A percentile compares a stretch with the other conserved stretches of the same genome.
Conservation (phyloP, 2,888 invertebrate genomes). For the Drosophila monieri region DNA sequence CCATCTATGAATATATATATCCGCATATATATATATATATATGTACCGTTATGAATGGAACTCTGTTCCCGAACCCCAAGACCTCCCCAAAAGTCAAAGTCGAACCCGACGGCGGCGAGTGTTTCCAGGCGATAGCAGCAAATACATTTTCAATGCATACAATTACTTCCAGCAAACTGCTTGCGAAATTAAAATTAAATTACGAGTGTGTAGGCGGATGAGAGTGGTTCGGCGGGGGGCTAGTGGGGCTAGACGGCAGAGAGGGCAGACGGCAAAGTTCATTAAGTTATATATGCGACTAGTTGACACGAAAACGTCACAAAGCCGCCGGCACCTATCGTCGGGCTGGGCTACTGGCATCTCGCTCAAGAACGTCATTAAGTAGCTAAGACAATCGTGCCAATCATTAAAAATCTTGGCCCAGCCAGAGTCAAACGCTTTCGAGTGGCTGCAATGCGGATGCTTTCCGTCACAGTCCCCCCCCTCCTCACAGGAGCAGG, state of each 20-base stretch:
- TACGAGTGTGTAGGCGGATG: conserved; percentile 40
- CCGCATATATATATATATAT: neutral
- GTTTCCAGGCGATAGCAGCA: conserved; percentile 74
- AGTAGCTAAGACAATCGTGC: conserved; percentile 79
- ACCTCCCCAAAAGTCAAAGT: conserved; percentile 27
- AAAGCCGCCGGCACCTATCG: conserved; percentile 32
- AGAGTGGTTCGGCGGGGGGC: neutral
- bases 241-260: neutral
- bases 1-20: conserved; percentile 5
- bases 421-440: conserved; percentile 59
- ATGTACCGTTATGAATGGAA: conserved; percentile 19
- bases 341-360: conserved; percentile 20
- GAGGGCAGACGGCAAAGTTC: neutral
- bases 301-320: conserved; percentile 72
- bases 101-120: conserved; percentile 45
- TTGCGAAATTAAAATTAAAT: conserved; percentile 78
- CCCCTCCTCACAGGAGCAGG: neutral
- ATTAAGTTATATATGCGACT: conserved; percentile 25
- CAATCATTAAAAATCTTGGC: conserved; percentile 78
- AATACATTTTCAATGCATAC: conserved; percentile 76
- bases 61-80: conserved; percentile 17
- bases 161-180: conserved; percentile 78
- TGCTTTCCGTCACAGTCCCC: conserved; percentile 26
- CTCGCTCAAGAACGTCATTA: conserved; percentile 70
- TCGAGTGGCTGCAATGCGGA: conserved; percentile 64